Conservation (phyloP, 2,113 vertebrate genomes). For the Penelope pileata region DNA sequence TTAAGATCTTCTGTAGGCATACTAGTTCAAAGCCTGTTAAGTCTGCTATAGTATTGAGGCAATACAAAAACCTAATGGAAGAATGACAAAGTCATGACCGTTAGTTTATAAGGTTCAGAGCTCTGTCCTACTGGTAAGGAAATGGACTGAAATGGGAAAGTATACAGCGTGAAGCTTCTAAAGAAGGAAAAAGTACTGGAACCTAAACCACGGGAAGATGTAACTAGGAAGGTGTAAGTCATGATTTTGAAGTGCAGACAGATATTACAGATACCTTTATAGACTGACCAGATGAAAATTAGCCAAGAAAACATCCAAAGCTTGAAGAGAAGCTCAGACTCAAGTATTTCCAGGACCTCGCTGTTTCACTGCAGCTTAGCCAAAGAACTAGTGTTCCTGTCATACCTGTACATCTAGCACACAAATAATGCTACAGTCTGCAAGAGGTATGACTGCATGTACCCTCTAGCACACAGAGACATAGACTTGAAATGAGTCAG, state of each 20-base stretch:
- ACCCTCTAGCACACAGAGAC: background rate
- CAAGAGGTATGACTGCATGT: background rate
- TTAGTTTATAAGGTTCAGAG: background rate
- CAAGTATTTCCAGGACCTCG: background rate
- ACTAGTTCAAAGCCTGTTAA: background rate
- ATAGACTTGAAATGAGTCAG: background rate
- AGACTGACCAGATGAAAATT: background rate
- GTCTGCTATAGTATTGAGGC: background rate
- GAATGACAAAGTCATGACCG: background rate
- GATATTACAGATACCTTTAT: background rate
- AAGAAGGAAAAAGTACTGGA: background rate
- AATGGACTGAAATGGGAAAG: background rate
- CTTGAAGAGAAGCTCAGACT: background rate
- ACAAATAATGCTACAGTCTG: background rate
- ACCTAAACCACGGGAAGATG: background rate
- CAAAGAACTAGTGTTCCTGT: background rate
- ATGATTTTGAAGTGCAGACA: background rate
- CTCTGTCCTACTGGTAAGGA: background rate
- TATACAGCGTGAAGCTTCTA: background rate
- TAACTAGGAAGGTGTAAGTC: background rate
- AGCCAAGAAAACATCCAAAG: background rate
- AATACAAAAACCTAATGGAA: background rate
- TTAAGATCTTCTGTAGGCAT: background rate
- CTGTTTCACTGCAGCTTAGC: background rate
- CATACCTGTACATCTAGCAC: background rate